phyloP scores from a whole-genome alignment of 2,113 vertebrate genomes.

The Otolemur garnettii region DNA sequence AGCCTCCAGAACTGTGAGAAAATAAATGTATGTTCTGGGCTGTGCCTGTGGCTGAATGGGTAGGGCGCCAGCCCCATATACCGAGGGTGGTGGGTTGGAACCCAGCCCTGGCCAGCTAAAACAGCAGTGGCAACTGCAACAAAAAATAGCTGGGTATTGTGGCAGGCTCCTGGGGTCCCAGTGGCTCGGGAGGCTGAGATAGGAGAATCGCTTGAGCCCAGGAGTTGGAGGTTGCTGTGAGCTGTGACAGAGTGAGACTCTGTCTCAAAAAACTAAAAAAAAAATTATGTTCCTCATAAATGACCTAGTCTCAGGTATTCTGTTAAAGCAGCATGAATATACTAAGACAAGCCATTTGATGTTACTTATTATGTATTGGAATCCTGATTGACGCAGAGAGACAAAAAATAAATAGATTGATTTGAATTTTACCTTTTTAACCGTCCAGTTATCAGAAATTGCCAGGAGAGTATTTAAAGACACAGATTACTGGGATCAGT shows the following conservation, averaged over 20 bases:
- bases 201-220: no score
- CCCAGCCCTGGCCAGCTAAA: no score
- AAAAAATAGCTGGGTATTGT: no score
- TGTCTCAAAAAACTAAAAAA: no score
- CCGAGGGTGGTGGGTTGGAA: no score
- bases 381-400: background rate
- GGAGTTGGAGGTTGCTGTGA: no score
- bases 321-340: background rate
- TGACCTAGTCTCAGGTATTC: background rate
- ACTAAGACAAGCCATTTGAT: background rate
- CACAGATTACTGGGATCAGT: background rate
- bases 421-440: slow-evolving; percentile 4
- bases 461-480: background rate
- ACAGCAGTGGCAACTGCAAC: no score
- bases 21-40: background rate
- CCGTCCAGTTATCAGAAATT: slow-evolving; percentile 7
- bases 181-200: no score
- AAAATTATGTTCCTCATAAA: background rate
- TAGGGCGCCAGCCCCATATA: no score
- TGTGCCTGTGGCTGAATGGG: no score
- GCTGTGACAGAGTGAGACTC: no score
- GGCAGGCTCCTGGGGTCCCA: no score
- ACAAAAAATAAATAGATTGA: background rate
- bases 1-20: background rate
- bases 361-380: background rate